Conservation (phyloP, 2,113 vertebrate genomes). For the Dendropsophus ebraccatus region DNA sequence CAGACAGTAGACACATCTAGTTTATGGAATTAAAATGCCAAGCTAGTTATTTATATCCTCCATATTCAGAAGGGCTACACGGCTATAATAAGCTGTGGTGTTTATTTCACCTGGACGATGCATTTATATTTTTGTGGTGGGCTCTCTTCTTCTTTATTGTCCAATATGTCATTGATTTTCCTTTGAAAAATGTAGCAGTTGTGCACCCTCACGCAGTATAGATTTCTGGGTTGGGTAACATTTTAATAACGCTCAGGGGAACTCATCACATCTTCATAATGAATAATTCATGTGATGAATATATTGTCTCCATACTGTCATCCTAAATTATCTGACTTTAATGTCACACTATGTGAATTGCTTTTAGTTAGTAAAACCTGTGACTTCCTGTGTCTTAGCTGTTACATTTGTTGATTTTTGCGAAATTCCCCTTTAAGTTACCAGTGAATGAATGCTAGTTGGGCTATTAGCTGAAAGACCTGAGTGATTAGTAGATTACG, state of each 20-base stretch:
- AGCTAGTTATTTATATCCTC: slow-evolving; percentile 28
- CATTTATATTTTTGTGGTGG: slow-evolving; percentile 29
- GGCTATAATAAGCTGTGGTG: slow-evolving; percentile 14
- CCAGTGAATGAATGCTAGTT: not conserved
- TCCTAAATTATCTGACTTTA: slow-evolving; percentile 65
- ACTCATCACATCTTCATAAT: slow-evolving; percentile 70
- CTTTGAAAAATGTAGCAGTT: slow-evolving; percentile 7
- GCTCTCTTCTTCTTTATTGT: not conserved
- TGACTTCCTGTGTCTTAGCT: slow-evolving; percentile 35
- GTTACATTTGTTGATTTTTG: slow-evolving; percentile 46
- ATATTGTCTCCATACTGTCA: slow-evolving; percentile 68
- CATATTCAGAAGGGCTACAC: not conserved
- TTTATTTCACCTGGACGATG: slow-evolving; percentile 18
- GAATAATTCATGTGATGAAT: slow-evolving; percentile 80
- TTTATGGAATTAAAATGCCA: slow-evolving; percentile 40
- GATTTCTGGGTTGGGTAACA: slow-evolving; percentile 67
- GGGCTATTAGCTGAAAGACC: not conserved
- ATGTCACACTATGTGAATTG: slow-evolving; percentile 49
- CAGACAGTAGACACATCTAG: slow-evolving; percentile 30
- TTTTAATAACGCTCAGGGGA: slow-evolving; percentile 73
- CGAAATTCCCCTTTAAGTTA: slow-evolving; percentile 21
- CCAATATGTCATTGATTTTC: slow-evolving; percentile 5
- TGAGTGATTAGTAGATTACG: not conserved
- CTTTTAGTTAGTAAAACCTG: slow-evolving; percentile 56
- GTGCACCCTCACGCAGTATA: slow-evolving; percentile 53